These are phyloP conservation scores for Nyctibius bracteatus DNA, from an alignment of 2,113 vertebrate species.

Conservation along the genomic window DNA sequence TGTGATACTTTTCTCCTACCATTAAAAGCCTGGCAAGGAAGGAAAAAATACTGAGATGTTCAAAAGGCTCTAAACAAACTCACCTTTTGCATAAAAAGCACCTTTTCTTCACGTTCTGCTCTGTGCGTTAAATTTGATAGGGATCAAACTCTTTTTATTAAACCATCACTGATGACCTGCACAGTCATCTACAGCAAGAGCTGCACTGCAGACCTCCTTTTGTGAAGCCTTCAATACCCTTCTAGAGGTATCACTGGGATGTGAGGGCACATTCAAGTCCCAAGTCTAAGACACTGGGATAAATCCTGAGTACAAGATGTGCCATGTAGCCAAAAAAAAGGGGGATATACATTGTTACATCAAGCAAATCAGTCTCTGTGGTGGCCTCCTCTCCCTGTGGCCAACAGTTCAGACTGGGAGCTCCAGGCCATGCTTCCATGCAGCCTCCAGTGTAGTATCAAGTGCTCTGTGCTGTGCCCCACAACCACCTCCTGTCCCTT, in stretches of 20 bases:
- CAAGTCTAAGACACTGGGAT: not conserved
- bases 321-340: not conserved
- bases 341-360: not conserved
- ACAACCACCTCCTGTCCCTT: accelerated
- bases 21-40: slow-evolving; percentile 4
- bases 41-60: not conserved
- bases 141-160: not conserved
- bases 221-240: not conserved
- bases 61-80: not conserved
- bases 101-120: not conserved
- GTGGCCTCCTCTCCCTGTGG: not conserved
- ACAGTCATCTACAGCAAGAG: not conserved
- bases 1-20: slow-evolving; percentile 19
- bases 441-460: not conserved
- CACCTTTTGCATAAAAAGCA: not conserved
- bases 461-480: not conserved
- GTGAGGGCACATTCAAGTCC: not conserved
- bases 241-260: not conserved
- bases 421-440: not conserved
- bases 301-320: not conserved
- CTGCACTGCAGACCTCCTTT: not conserved
- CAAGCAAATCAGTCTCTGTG: not conserved
- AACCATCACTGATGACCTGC: not conserved
- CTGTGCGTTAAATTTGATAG: not conserved
- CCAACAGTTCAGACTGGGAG: not conserved